Evolutionary conservation across 2,113 vertebrate genomes (phyloP).

Genomic region (Stegastes partitus): DNA sequence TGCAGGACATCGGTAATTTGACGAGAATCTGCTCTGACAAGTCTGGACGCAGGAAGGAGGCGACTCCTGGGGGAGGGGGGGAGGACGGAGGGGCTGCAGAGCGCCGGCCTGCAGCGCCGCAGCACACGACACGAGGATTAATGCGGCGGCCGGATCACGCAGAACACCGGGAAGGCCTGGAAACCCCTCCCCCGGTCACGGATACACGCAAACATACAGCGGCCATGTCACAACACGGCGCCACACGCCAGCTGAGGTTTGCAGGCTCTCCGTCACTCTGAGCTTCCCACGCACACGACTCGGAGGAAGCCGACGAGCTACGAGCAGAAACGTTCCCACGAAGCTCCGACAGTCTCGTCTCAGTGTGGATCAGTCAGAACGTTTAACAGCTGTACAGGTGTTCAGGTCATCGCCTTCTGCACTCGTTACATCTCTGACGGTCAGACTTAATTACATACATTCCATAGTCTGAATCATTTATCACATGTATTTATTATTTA

Average conservation of each 20-base stretch:
- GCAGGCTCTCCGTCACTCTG: neutral
- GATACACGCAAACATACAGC: slow-evolving; percentile 64
- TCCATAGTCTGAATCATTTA: too few species aligned
- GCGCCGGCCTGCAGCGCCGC: slow-evolving; percentile 28
- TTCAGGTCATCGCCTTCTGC: too few species aligned
- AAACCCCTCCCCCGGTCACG: slow-evolving; percentile 23
- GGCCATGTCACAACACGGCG: slow-evolving; percentile 55
- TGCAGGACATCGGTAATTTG: slow-evolving; percentile 79
- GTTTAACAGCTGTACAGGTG: too few species aligned
- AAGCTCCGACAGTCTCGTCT: too few species aligned
- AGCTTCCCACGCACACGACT: neutral
- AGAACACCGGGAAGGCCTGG: neutral
- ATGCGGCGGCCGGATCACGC: slow-evolving; percentile 17
- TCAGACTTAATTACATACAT: too few species aligned
- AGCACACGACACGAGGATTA: slow-evolving; percentile 44
- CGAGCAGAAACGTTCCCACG: too few species aligned
- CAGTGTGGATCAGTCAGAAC: too few species aligned
- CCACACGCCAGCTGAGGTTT: neutral
- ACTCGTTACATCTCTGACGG: too few species aligned
- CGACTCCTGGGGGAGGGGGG: slow-evolving; percentile 4
- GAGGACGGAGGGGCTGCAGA: slow-evolving; percentile 4
- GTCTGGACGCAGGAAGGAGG: slow-evolving; percentile 67
- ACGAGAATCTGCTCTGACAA: slow-evolving; percentile 79
- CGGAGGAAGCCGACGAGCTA: too few species aligned
- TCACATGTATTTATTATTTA: too few species aligned